phyloP scores from a whole-genome alignment of 2,797 vertebrate genomes.

The Austrolebias charrua region DNA sequence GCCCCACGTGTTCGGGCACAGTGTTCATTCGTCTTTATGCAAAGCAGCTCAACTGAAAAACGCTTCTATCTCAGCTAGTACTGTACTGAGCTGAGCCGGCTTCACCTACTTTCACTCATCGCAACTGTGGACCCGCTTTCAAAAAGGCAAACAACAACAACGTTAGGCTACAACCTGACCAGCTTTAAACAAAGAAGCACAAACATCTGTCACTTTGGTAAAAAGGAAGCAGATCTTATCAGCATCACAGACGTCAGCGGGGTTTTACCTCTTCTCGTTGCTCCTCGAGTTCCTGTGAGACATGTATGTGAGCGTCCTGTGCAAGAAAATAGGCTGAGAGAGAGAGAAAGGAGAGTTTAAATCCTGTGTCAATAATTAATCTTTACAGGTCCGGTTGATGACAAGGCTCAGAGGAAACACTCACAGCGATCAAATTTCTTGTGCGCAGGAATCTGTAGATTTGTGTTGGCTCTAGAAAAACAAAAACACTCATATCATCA shows the following conservation, averaged over 20 bases:
- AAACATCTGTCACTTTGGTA: not conserved
- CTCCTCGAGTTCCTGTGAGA: conserved; percentile 95
- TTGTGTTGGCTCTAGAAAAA: conserved; percentile 91
- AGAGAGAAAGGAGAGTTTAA: not conserved
- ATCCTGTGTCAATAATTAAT: not conserved
- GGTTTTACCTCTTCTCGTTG: conserved; percentile 88
- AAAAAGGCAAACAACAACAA: conserved; percentile 2
- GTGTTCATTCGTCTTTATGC: conserved; percentile 52
- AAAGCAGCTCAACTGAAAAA: conserved; percentile 68
- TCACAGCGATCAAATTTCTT: conserved; percentile 96
- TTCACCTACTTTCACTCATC: too few relatives aligned
- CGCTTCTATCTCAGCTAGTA: conserved; percentile 18
- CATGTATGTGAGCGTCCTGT: conserved; percentile 99
- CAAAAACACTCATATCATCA: conserved; percentile 1
- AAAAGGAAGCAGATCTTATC: not conserved
- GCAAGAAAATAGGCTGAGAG: conserved; percentile 94
- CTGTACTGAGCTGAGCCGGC: too few relatives aligned
- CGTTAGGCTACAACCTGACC: not conserved
- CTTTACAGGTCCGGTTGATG: not conserved
- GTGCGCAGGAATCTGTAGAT: conserved; percentile 99
- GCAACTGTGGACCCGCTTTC: conserved; percentile 29
- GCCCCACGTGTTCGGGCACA: conserved; percentile 20
- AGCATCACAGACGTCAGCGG: not conserved
- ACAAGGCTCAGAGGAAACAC: conserved; percentile 55
- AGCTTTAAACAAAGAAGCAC: too few relatives aligned